Conservation (phyloP, 2,888 invertebrate species). For the Dasysyrphus tricinctus region DNA sequence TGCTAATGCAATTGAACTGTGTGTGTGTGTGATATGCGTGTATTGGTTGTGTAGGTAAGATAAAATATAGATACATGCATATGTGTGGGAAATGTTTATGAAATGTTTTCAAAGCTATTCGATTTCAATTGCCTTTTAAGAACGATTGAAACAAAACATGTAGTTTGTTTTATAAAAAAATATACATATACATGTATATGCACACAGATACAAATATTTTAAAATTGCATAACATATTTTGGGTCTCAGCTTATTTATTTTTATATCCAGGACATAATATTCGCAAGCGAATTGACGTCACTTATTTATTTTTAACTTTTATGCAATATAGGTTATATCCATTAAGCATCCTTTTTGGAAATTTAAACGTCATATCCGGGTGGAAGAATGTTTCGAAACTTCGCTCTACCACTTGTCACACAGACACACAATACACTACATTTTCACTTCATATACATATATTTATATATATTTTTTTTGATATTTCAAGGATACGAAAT, state of each 20-base stretch:
- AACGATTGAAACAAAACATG: conserved; percentile 57
- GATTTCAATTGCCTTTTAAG: conserved; percentile 84
- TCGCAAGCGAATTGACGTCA: conserved; percentile 25
- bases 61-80: conserved; percentile 37
- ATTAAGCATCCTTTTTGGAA: conserved; percentile 17
- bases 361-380: conserved; percentile 51
- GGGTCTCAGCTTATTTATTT: conserved; percentile 10
- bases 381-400: conserved; percentile 12
- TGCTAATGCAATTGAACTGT: conserved; percentile 52
- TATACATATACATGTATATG: conserved; percentile 7
- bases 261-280: conserved; percentile 48
- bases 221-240: conserved; percentile 63
- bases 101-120: conserved; percentile 78
- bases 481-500: conserved; percentile 45
- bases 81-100: conserved; percentile 60
- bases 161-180: conserved; percentile 39
- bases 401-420: conserved; percentile 40
- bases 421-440: conserved; percentile 54
- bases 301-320: conserved; percentile 39
- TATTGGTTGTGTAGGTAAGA: conserved; percentile 47
- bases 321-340: conserved; percentile 59
- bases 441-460: conserved; percentile 52
- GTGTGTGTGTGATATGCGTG: conserved; percentile 53
- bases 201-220: conserved; percentile 10
- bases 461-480: conserved; percentile 19